Evolutionary conservation across 2,888 invertebrate species (phyloP).

Genomic region (Pemphredon lugubris): DNA sequence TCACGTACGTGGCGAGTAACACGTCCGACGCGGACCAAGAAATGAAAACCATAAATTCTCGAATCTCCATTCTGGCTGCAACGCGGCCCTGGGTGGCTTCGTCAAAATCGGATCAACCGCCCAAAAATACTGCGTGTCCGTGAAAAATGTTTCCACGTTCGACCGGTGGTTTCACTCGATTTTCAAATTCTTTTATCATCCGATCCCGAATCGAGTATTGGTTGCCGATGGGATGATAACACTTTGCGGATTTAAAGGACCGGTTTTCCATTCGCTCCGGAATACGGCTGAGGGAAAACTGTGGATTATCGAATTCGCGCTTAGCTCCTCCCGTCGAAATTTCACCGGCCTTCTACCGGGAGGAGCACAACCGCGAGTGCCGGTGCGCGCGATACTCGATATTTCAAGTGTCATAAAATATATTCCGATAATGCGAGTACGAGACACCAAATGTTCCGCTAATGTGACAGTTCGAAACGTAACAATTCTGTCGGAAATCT

Average conservation of each 20-base stretch:
- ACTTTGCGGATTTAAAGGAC: background rate
- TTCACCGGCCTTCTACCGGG: background rate
- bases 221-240: background rate
- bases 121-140: slow-evolving; percentile 2
- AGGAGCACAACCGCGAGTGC: too few species aligned
- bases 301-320: background rate
- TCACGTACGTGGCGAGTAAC: slow-evolving; percentile 65
- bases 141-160: background rate
- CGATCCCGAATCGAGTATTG: background rate
- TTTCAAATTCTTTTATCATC: background rate
- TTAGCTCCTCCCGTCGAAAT: background rate
- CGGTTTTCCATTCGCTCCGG: background rate
- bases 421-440: too few species aligned
- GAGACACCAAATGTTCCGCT: too few species aligned
- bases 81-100: slow-evolving; percentile 35
- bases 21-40: slow-evolving; percentile 62
- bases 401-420: too few species aligned
- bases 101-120: slow-evolving; percentile 62
- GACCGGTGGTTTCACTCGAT: background rate
- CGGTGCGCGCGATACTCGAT: too few species aligned
- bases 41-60: slow-evolving; percentile 73
- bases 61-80: slow-evolving; percentile 56
- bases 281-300: background rate
- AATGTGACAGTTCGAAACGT: too few species aligned
- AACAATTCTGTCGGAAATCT: too few species aligned